Percentiles rank a stretch among this genome's conserved stretches.
Evolutionary conservation across 2,888 invertebrate genomes (phyloP).

Genomic region (Latrodectus hesperus): DNA sequence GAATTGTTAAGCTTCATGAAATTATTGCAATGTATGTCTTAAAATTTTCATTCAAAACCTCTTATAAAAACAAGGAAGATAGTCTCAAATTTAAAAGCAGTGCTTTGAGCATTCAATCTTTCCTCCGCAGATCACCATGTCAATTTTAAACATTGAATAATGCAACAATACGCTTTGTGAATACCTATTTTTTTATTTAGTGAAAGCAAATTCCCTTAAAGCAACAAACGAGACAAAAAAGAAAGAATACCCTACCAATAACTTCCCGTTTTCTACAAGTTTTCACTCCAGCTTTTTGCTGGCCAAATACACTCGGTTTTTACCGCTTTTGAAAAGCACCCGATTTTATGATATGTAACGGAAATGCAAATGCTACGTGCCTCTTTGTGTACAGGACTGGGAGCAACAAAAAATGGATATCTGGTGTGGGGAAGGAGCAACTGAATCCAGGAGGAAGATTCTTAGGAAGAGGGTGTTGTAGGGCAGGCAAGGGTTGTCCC

Average conservation of each 20-base stretch:
- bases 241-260: too few relatives aligned
- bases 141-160: too few relatives aligned
- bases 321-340: background rate
- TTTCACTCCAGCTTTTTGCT: too few relatives aligned
- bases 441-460: background rate
- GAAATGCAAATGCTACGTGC: background rate
- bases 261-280: too few relatives aligned
- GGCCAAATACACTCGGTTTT: background rate
- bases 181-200: too few relatives aligned
- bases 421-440: background rate
- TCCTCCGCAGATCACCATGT: background rate
- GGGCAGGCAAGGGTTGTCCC: constrained; percentile 7
- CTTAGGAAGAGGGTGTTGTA: constrained; percentile 10
- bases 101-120: background rate
- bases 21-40: too few relatives aligned
- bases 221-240: too few relatives aligned
- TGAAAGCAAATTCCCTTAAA: too few relatives aligned
- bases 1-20: too few relatives aligned
- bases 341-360: constrained; percentile 1
- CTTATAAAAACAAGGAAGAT: too few relatives aligned
- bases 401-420: background rate
- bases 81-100: background rate
- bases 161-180: too few relatives aligned
- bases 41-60: too few relatives aligned
- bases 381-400: background rate